Evolutionary conservation across 2,888 invertebrate genomes (phyloP).

Genomic region (Drosophila lacicola): DNA sequence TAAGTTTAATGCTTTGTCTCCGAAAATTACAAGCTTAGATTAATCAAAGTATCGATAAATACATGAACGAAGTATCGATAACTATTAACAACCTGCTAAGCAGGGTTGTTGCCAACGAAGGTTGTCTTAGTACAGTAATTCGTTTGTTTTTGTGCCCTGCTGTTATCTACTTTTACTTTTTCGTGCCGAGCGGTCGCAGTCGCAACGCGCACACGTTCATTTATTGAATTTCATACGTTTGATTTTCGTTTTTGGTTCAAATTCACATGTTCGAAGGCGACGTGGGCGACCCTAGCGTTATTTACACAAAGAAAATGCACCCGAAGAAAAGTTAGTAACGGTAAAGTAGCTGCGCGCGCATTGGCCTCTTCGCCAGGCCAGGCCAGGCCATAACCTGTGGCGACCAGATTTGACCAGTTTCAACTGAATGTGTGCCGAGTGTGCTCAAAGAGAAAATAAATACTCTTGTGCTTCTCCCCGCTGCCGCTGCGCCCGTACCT

Average conservation of each 20-base stretch:
- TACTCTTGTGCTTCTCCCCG: neutral
- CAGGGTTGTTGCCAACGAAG: too few species aligned
- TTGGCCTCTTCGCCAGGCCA: neutral
- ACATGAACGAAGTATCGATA: too few species aligned
- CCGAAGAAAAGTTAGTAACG: slow-evolving; percentile 66
- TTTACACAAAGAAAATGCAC: slow-evolving; percentile 36
- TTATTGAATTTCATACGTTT: slow-evolving; percentile 2
- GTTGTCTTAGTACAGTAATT: too few species aligned
- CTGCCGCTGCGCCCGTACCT: neutral
- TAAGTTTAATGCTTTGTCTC: too few species aligned
- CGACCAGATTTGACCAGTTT: slow-evolving; percentile 41
- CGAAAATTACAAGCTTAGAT: too few species aligned
- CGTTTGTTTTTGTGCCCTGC: neutral
- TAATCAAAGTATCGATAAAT: too few species aligned
- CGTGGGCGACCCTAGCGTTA: slow-evolving; percentile 26
- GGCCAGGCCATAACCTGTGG: neutral
- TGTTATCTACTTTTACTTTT: slow-evolving; percentile 48
- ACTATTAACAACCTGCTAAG: too few species aligned
- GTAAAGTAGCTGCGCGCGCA: slow-evolving; percentile 47
- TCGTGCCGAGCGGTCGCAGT: slow-evolving; percentile 30
- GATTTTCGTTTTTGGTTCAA: neutral
- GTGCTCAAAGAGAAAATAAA: neutral
- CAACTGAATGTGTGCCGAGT: slow-evolving; percentile 25
- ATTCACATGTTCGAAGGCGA: slow-evolving; percentile 32
- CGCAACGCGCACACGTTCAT: slow-evolving; percentile 24